Conservation (phyloP, 1,140 invertebrate species). For the Drosophila ironensis region DNA sequence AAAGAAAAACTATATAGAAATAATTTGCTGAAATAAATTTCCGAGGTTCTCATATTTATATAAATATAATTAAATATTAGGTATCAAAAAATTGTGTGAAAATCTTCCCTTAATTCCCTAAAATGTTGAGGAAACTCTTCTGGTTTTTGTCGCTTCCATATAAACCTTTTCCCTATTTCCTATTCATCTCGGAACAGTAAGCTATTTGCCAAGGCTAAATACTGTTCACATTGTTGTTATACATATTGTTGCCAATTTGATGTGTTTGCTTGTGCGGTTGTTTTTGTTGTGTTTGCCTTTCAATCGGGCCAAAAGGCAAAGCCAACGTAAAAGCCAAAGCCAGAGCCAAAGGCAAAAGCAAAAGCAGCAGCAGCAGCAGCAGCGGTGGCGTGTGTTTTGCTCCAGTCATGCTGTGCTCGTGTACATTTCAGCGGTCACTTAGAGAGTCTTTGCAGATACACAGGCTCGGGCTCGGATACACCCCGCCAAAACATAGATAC, state of each 20-base stretch:
- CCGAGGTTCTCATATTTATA: too few species aligned
- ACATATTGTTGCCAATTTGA: slow-evolving; percentile 44
- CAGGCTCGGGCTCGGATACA: background rate
- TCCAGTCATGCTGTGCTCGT: slow-evolving; percentile 50
- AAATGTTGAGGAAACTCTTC: too few species aligned
- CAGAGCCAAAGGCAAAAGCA: slow-evolving; percentile 5
- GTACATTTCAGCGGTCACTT: slow-evolving; percentile 77
- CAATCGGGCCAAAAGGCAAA: slow-evolving; percentile 30
- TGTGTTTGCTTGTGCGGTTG: slow-evolving; percentile 10
- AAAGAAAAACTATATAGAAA: too few species aligned
- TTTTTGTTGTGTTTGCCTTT: slow-evolving; percentile 30
- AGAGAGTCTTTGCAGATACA: slow-evolving; percentile 27
- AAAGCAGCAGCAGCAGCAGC: slow-evolving; percentile 5
- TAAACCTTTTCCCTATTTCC: slow-evolving; percentile 9
- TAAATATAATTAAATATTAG: too few species aligned
- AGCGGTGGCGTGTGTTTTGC: slow-evolving; percentile 22
- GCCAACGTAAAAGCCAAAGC: slow-evolving; percentile 1
- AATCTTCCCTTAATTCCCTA: too few species aligned
- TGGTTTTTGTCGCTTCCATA: slow-evolving; percentile 17
- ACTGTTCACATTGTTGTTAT: slow-evolving; percentile 41
- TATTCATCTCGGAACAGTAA: slow-evolving; percentile 36
- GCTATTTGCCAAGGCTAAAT: slow-evolving; percentile 49
- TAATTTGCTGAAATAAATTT: too few species aligned
- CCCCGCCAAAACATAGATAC: background rate
- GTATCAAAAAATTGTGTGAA: too few species aligned